Evolutionary conservation across 2,888 invertebrate species (phyloP).

Genomic region (Rhingia rostrata): DNA sequence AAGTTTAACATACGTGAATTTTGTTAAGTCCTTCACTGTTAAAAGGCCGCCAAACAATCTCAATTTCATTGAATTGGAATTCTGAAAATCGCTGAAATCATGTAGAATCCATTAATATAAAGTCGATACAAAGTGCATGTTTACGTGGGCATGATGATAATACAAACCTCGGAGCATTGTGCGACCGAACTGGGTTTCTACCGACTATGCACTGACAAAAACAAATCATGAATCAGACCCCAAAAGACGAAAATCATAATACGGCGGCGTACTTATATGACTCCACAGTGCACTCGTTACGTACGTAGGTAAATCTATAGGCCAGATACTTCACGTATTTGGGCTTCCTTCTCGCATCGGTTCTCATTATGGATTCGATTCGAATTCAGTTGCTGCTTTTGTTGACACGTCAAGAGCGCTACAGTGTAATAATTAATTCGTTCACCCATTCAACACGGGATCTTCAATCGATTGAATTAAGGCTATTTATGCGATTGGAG

Average conservation of each 20-base stretch:
- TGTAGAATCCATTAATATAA: slow-evolving; percentile 22
- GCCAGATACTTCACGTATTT: slow-evolving; percentile 32
- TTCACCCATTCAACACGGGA: slow-evolving; percentile 67
- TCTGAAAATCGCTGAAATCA: neutral
- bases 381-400: slow-evolving; percentile 71
- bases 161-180: slow-evolving; percentile 41
- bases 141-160: slow-evolving; percentile 28
- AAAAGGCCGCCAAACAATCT: too few relatives aligned
- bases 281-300: slow-evolving; percentile 37
- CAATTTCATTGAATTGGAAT: too few relatives aligned
- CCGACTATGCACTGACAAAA: slow-evolving; percentile 19
- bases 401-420: slow-evolving; percentile 68
- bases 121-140: slow-evolving; percentile 25
- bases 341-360: slow-evolving; percentile 4
- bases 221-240: slow-evolving; percentile 43
- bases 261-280: slow-evolving; percentile 33
- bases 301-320: slow-evolving; percentile 26
- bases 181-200: slow-evolving; percentile 12
- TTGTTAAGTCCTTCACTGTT: too few relatives aligned
- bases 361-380: slow-evolving; percentile 55
- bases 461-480: slow-evolving; percentile 67
- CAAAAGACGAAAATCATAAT: slow-evolving; percentile 55
- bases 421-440: slow-evolving; percentile 73
- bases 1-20: too few relatives aligned
- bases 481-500: slow-evolving; percentile 71